These are phyloP conservation scores for Lutraria rhynchaena DNA, from an alignment of 1,140 invertebrate species.

Conservation along the genomic window DNA sequence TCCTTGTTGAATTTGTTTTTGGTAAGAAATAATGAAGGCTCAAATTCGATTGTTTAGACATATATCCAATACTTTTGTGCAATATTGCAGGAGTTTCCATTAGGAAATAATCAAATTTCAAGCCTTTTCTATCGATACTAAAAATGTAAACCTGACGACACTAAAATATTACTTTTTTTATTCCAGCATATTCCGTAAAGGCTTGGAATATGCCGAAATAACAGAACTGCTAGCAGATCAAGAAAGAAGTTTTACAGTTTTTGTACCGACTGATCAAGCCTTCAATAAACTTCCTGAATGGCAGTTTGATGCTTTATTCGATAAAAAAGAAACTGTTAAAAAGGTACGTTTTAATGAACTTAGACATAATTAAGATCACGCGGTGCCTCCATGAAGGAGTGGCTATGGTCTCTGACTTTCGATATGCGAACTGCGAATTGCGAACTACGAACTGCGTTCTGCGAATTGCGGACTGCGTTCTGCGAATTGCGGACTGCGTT, in stretches of 20 bases:
- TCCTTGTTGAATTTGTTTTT: too few species aligned
- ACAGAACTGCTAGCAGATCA: not conserved
- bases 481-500: too few species aligned
- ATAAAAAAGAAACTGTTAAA: conserved; percentile 42
- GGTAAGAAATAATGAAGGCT: too few species aligned
- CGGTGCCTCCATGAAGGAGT: too few species aligned
- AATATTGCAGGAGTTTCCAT: not conserved
- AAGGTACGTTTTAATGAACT: conserved; percentile 20
- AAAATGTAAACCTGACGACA: too few species aligned
- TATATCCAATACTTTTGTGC: too few species aligned
- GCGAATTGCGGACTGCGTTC: too few species aligned
- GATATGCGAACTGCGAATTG: too few species aligned
- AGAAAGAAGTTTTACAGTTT: conserved; percentile 33
- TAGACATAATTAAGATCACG: not conserved
- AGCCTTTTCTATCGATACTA: not conserved
- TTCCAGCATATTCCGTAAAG: conserved; percentile 54
- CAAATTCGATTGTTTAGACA: too few species aligned
- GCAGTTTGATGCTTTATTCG: conserved; percentile 49
- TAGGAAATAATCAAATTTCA: not conserved
- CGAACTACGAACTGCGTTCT: too few species aligned
- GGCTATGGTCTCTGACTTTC: too few species aligned
- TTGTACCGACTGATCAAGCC: conserved; percentile 48
- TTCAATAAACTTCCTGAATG: conserved; percentile 43
- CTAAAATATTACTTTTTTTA: not conserved
- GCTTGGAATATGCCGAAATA: conserved; percentile 32